Evolutionary conservation across 2,113 vertebrate genomes (phyloP).

Genomic region (Gasterosteus nipponicus): DNA sequence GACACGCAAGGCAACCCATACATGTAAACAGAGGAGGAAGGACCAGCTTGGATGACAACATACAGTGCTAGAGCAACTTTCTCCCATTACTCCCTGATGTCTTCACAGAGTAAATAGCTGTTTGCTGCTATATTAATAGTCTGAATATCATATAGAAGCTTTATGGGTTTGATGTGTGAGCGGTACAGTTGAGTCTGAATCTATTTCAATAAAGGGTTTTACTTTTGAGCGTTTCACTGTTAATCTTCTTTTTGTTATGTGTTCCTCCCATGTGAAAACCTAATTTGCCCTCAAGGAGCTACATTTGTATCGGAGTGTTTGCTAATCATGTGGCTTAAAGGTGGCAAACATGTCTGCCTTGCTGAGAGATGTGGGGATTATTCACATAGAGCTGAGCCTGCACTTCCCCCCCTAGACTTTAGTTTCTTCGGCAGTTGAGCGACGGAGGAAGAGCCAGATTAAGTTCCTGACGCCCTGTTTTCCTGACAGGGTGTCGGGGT

Average conservation of each 20-base stretch:
- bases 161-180: background rate
- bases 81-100: background rate
- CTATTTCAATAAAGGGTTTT: background rate
- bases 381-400: background rate
- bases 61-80: background rate
- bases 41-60: background rate
- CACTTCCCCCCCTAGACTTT: constrained; percentile 25
- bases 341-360: constrained; percentile 21
- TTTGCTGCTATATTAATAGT: background rate
- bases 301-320: background rate
- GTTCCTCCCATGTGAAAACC: background rate
- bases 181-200: background rate
- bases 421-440: background rate
- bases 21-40: background rate
- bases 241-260: background rate
- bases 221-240: too few species aligned
- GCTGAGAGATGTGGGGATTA: constrained; percentile 30
- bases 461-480: constrained; percentile 27
- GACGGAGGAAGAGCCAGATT: background rate
- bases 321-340: constrained; percentile 12
- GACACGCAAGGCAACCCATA: background rate
- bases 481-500: constrained; percentile 1
- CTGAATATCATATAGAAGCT: background rate
- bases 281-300: background rate
- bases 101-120: background rate